phyloP scores from a whole-genome alignment of 1,140 invertebrate species.

The Augochlora pura region DNA sequence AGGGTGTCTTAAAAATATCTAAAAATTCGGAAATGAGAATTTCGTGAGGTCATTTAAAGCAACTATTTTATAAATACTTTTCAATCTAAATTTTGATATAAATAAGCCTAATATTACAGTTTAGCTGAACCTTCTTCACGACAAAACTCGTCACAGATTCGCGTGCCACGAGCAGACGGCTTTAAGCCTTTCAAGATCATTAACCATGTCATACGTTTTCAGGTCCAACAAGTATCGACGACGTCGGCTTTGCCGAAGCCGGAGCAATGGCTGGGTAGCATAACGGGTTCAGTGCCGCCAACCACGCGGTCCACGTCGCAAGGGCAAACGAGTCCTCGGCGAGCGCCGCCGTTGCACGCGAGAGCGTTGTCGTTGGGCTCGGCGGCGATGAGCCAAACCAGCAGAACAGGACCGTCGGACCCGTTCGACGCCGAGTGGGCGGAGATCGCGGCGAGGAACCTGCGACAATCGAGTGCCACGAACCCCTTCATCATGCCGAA shows the following conservation, averaged over 20 bases:
- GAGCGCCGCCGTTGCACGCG: conserved; percentile 83
- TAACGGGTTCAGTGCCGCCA: conserved; percentile 82
- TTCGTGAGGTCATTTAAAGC: no score
- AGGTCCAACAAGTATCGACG: conserved; percentile 70
- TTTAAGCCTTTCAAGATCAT: background rate
- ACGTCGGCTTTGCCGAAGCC: conserved; percentile 83
- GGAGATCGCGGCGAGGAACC: conserved; percentile 80
- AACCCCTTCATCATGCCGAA: conserved; percentile 79
- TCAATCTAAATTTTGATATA: no score
- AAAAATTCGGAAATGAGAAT: no score
- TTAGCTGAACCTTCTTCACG: no score
- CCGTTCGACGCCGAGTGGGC: conserved; percentile 95
- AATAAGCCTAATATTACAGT: no score
- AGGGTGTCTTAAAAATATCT: no score
- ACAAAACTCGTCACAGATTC: no score
- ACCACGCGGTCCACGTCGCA: conserved; percentile 64
- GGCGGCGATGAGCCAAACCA: conserved; percentile 70
- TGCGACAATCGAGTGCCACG: conserved; percentile 77
- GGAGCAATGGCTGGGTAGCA: conserved; percentile 89
- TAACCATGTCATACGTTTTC: background rate
- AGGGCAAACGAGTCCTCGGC: conserved; percentile 77
- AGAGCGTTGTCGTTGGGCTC: conserved; percentile 83
- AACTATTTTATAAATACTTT: no score
- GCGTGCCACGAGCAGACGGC: no score
- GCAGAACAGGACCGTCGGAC: conserved; percentile 80